These are phyloP conservation scores for Amphiprion percula DNA, from an alignment of 2,113 vertebrate species.

Conservation along the genomic window DNA sequence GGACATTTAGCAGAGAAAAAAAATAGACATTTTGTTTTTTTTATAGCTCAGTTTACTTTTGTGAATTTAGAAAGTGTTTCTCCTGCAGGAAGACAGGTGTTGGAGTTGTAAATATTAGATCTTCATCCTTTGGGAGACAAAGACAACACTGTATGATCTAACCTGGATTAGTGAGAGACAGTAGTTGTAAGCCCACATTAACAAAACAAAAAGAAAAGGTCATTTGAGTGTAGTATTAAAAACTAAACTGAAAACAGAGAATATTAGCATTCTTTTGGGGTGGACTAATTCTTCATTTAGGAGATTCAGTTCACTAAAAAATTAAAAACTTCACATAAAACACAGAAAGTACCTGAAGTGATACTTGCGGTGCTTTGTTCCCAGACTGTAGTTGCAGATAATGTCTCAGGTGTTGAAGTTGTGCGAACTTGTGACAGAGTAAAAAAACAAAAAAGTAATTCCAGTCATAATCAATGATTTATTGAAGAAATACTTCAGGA, in stretches of 20 bases:
- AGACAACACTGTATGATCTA: too few species aligned
- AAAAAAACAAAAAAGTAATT: not conserved
- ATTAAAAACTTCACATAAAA: not conserved
- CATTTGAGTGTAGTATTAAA: too few species aligned
- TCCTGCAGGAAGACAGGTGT: not conserved
- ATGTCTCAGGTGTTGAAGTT: slow-evolving; percentile 9
- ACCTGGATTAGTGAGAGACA: too few species aligned
- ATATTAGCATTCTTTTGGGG: not conserved
- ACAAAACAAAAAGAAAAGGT: too few species aligned
- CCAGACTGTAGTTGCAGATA: slow-evolving; percentile 34
- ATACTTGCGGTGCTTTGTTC: slow-evolving; percentile 19
- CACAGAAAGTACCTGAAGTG: slow-evolving; percentile 35
- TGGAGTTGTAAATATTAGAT: not conserved
- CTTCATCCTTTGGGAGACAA: too few species aligned
- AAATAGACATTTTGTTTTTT: not conserved
- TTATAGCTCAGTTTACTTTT: not conserved
- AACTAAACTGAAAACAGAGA: not conserved
- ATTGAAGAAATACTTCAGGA: not conserved
- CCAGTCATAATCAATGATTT: not conserved
- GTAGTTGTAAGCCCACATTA: too few species aligned
- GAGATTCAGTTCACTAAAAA: not conserved
- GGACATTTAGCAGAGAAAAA: not conserved
- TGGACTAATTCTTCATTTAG: not conserved
- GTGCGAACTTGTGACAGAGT: slow-evolving; percentile 8
- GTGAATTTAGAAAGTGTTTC: not conserved